phyloP scores from a whole-genome alignment of 2,888 invertebrate species.

The Paralinhomoeus sp. region DNA sequence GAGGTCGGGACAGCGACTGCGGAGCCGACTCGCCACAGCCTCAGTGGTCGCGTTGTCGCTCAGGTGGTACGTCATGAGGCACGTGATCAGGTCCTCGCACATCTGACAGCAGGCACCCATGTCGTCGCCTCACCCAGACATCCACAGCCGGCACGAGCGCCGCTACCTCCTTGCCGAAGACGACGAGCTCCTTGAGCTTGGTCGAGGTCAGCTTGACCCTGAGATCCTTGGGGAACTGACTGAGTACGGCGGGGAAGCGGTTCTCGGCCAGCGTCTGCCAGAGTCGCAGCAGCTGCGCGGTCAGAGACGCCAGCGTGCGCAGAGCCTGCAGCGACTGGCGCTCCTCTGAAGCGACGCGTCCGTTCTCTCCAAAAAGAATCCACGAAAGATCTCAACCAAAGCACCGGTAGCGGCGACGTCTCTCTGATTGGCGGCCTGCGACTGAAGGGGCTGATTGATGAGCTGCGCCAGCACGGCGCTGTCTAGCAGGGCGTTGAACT shows the following conservation, averaged over 20 bases:
- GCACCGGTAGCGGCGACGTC: no score
- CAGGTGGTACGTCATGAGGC: conserved; percentile 65
- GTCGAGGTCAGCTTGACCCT: background rate
- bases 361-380: conserved; percentile 22
- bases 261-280: conserved; percentile 82
- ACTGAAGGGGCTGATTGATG: no score
- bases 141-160: no score
- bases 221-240: conserved; percentile 16
- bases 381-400: no score
- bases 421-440: no score
- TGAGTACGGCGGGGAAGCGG: conserved; percentile 53
- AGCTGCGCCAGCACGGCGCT: background rate
- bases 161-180: background rate
- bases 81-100: conserved; percentile 47
- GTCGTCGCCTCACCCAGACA: no score
- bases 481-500: conserved; percentile 34
- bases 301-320: conserved; percentile 36
- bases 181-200: background rate
- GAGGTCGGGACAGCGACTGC: conserved; percentile 72
- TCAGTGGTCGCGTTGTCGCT: conserved; percentile 84
- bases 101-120: conserved; percentile 20
- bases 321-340: conserved; percentile 26
- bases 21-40: conserved; percentile 58
- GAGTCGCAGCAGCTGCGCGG: conserved; percentile 66
- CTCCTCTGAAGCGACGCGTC: conserved; percentile 10